Base-by-base conservation (phyloP, 2,797 vertebrate genomes). In the Periparus ater region DNA sequence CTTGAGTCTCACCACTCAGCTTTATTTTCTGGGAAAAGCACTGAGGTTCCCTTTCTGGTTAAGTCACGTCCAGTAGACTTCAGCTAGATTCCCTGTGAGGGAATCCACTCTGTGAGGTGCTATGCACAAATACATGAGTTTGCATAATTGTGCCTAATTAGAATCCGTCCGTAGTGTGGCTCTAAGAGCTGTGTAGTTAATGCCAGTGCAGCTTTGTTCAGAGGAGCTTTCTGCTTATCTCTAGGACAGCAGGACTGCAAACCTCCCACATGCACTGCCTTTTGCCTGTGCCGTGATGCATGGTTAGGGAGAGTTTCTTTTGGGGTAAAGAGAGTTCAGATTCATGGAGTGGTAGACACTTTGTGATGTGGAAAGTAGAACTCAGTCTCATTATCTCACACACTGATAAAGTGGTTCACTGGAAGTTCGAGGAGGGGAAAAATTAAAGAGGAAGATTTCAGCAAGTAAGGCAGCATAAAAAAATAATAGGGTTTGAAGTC, bases 201-300 rank as follows among this genome's bases (percentile, higher is more conserved):
- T 84, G 63, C 45, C 57, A 63, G 29, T 27, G 20, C 63, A 92
- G 74, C 57, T 88, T 88, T 91, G 72, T 75, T 77, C 91, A 77
- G 65, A 6, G 36, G 78, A 93, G 82, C 82, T 89, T 89, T 80
- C 68, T 83, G 61, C 91, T 95, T 89, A 85, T 94, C 92, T 93
- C 54, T 68, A 50, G 87, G 72, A 42, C 61, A 89, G 85, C 60
- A 84, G 63, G 19, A 27, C 40, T 70, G 62, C 62, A 93, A 89
- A 63, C 67, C 67, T 91, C 67, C 75, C 78, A 48, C 30, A 10
- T 10, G 44, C 10, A 6, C 78, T 44, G 50, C 58, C 58, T 78
- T 83, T 32, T 0, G 13, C 29, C 48, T 80, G 2, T 66, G 55
- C 44, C 7, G 4, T 2, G 0, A 11, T 5, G 20, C 18, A 30